Evolutionary conservation across 2,888 invertebrate genomes (phyloP).

Genomic region (Pyrochroa serraticornis): DNA sequence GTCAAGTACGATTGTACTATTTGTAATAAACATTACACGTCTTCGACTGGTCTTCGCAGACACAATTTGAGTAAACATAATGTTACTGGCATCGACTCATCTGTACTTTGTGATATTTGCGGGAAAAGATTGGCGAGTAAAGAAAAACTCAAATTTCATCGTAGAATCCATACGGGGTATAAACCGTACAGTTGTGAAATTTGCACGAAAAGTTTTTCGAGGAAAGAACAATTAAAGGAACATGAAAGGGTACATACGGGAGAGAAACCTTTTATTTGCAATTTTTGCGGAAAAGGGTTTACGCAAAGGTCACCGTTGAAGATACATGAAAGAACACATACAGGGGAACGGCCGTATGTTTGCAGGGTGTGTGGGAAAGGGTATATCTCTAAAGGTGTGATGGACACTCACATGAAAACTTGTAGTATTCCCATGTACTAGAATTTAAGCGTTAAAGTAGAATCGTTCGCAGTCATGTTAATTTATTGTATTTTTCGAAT

Average conservation of each 20-base stretch:
- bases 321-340: constrained; percentile 67
- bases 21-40: constrained; percentile 54
- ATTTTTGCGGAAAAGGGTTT: constrained; percentile 67
- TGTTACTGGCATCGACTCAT: constrained; percentile 45
- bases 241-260: constrained; percentile 68
- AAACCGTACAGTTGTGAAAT: constrained; percentile 56
- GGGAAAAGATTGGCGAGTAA: constrained; percentile 62
- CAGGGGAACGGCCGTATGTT: constrained; percentile 64
- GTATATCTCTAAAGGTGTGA: constrained; percentile 55
- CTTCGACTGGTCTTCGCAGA: constrained; percentile 47
- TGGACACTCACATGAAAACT: constrained; percentile 50
- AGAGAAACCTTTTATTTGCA: constrained; percentile 67
- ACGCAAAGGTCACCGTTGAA: constrained; percentile 66
- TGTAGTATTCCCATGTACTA: constrained; percentile 33
- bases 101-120: constrained; percentile 64
- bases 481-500: constrained; percentile 11
- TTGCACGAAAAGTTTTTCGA: constrained; percentile 63
- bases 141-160: constrained; percentile 62
- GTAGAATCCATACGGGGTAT: constrained; percentile 61
- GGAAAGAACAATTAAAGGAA: constrained; percentile 64
- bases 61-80: constrained; percentile 58
- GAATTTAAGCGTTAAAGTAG: constrained; percentile 12
- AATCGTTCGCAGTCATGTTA: constrained; percentile 4
- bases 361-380: constrained; percentile 65
- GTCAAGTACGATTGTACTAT: constrained; percentile 54